Conservation (phyloP, 2,888 invertebrate species). For the Xanthorhoe spadicearia region DNA sequence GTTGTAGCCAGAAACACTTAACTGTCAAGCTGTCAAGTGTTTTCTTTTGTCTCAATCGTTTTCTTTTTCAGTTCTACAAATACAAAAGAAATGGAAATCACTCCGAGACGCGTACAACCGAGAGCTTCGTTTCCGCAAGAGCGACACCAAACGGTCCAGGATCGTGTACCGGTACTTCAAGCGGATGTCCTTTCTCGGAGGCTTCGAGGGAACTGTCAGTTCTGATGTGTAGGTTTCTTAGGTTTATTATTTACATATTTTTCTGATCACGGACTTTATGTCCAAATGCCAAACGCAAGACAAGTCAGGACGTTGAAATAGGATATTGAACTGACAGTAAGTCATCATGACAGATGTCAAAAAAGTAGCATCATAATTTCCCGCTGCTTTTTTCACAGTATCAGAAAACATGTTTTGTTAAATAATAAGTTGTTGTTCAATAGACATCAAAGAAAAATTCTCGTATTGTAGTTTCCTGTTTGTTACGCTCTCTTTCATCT, state of each 20-base stretch:
- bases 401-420: too few species aligned
- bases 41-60: background rate
- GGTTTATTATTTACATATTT: too few species aligned
- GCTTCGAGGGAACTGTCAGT: conserved; percentile 66
- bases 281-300: too few species aligned
- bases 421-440: background rate
- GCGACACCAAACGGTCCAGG: conserved; percentile 57
- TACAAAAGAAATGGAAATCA: conserved; percentile 79
- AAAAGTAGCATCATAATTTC: too few species aligned
- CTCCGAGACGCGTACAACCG: conserved; percentile 76
- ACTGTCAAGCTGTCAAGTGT: background rate
- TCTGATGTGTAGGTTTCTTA: conserved; percentile 62
- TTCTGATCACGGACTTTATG: too few species aligned
- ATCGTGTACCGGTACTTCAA: conserved; percentile 76
- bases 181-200: conserved; percentile 74
- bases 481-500: background rate
- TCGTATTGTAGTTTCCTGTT: background rate
- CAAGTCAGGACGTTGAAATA: too few species aligned
- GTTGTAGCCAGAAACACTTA: too few species aligned
- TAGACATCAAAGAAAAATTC: background rate
- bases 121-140: conserved; percentile 66
- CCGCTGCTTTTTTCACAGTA: too few species aligned
- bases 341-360: too few species aligned
- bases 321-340: too few species aligned
- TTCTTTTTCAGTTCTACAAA: conserved; percentile 63